Evolutionary conservation across 2,888 invertebrate species (phyloP).

Genomic region (Amblyjoppa proteus): DNA sequence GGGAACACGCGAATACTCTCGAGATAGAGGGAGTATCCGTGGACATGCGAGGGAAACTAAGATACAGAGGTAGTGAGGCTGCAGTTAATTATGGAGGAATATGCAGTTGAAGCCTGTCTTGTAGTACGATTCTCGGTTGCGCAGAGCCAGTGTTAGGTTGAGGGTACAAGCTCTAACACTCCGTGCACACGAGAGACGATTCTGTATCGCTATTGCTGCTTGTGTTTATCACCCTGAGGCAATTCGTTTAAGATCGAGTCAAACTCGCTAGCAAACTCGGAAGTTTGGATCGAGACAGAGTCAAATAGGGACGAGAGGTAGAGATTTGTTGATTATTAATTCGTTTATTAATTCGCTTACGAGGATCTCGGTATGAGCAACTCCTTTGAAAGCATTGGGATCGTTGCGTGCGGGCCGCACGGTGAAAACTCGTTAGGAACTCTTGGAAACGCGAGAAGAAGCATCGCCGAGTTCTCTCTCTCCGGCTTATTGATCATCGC

Average conservation of each 20-base stretch:
- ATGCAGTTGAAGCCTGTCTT: slow-evolving; percentile 43
- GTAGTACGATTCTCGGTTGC: slow-evolving; percentile 18
- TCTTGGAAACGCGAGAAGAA: slow-evolving; percentile 55
- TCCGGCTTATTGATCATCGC: slow-evolving; percentile 75
- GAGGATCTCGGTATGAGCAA: slow-evolving; percentile 58
- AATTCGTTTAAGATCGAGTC: slow-evolving; percentile 55
- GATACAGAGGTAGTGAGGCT: slow-evolving; percentile 24
- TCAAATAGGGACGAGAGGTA: slow-evolving; percentile 16
- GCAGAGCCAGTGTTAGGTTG: not conserved
- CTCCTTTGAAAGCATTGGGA: slow-evolving; percentile 39
- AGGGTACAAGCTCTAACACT: not conserved
- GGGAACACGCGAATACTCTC: slow-evolving; percentile 26
- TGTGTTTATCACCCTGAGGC: slow-evolving; percentile 33
- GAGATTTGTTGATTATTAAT: slow-evolving; percentile 72
- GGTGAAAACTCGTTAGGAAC: slow-evolving; percentile 71
- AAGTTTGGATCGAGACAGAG: slow-evolving; percentile 25
- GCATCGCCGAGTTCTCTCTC: slow-evolving; percentile 23
- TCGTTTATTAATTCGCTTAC: slow-evolving; percentile 74
- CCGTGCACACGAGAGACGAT: slow-evolving; percentile 13
- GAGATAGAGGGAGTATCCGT: slow-evolving; percentile 22
- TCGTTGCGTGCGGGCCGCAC: slow-evolving; percentile 38
- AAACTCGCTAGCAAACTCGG: slow-evolving; percentile 16
- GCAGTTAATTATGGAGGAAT: slow-evolving; percentile 57
- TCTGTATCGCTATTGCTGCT: slow-evolving; percentile 5
- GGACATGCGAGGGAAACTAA: slow-evolving; percentile 26